Conservation (phyloP, 2,113 vertebrate genomes). For the Lynx canadensis region DNA sequence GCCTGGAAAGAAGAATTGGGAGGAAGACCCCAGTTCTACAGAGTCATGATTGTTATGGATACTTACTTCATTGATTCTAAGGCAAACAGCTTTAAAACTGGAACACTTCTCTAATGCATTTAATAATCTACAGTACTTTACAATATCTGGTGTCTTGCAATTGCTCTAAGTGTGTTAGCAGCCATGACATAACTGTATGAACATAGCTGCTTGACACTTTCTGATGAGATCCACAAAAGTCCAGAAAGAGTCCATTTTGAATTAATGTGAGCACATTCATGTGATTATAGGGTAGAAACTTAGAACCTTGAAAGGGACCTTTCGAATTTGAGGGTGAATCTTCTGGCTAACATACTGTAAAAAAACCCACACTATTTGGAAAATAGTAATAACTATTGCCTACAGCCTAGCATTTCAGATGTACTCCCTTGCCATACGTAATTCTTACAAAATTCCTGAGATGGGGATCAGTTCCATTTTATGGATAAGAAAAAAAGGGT, state of each 20-base stretch:
- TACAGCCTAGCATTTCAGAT: neutral
- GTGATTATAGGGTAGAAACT: neutral
- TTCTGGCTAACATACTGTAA: neutral
- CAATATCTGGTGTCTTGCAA: neutral
- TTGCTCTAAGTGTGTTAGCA: conserved; percentile 9
- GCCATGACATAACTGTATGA: neutral
- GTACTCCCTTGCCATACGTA: neutral
- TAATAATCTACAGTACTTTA: conserved; percentile 34
- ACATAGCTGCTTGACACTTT: neutral
- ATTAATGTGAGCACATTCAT: neutral
- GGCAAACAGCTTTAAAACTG: neutral
- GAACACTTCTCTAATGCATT: neutral
- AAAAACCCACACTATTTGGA: neutral
- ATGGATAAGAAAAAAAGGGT: neutral
- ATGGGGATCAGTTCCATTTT: neutral
- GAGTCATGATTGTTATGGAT: neutral
- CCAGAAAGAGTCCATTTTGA: conserved; percentile 33
- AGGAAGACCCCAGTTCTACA: neutral
- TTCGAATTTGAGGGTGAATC: neutral
- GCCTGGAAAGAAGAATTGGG: neutral
- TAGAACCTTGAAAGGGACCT: neutral
- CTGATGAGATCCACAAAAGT: conserved; percentile 34
- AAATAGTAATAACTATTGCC: neutral
- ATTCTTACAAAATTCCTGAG: conserved; percentile 11
- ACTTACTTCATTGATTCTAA: neutral